Conservation (phyloP, 2,888 invertebrate genomes). For the Cosmia trapezina region DNA sequence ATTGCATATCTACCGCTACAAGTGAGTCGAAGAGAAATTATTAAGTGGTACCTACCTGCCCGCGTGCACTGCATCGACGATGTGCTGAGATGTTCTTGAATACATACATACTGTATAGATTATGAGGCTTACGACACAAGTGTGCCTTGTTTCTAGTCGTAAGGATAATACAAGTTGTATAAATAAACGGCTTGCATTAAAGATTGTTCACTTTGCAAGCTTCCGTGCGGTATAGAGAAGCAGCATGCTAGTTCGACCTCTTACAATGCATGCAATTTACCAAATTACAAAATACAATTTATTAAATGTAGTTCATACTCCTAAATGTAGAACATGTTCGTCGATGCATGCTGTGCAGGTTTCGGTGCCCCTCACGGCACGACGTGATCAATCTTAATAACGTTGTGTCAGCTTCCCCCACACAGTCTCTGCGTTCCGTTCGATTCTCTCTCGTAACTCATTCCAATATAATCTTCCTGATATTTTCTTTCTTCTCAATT, state of each 20-base stretch:
- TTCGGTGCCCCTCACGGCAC: neutral
- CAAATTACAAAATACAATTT: no score
- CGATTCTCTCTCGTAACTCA: conserved; percentile 27
- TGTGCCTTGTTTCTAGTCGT: neutral
- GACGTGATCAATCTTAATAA: conserved; percentile 22
- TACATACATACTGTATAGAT: conserved; percentile 14
- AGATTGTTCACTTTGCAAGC: neutral
- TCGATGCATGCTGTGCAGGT: neutral
- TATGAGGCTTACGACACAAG: neutral
- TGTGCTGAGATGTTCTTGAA: conserved; percentile 13
- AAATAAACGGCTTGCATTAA: neutral
- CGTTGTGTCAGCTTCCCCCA: neutral
- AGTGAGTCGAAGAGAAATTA: conserved; percentile 32
- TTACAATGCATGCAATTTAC: neutral
- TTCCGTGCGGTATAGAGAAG: no score
- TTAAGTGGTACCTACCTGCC: conserved; percentile 23
- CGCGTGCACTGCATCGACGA: conserved; percentile 10
- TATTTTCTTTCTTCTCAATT: conserved; percentile 25
- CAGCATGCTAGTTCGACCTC: no score
- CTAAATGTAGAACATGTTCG: neutral
- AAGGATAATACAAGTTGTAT: neutral
- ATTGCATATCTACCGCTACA: conserved; percentile 52
- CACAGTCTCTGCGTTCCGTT: neutral
- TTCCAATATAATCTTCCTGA: conserved; percentile 29
- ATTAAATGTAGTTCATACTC: neutral